phyloP scores from a whole-genome alignment of 1,140 invertebrate species.

The Caenorhabditis latens region DNA sequence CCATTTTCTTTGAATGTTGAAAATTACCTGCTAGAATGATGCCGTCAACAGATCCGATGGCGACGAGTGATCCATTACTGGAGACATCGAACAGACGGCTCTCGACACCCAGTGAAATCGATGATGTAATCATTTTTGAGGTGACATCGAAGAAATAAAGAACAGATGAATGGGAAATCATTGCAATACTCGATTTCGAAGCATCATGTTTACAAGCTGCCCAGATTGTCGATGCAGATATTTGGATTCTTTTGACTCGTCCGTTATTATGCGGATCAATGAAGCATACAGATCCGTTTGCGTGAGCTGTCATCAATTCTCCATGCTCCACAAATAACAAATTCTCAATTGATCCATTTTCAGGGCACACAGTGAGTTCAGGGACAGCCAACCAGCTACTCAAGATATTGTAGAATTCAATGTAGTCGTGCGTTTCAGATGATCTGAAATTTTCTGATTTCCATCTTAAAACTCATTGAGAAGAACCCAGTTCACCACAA shows the following conservation, averaged over 20 bases:
- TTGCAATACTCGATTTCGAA: not conserved
- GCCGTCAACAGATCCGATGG: slow-evolving; percentile 35
- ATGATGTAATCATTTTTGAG: slow-evolving; percentile 12
- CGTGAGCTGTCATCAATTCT: slow-evolving; percentile 21
- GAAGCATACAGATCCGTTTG: slow-evolving; percentile 57
- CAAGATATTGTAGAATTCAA: slow-evolving; percentile 61
- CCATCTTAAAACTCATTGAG: too few relatives aligned
- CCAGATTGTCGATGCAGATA: slow-evolving; percentile 54
- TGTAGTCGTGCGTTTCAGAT: slow-evolving; percentile 27
- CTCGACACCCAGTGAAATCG: slow-evolving; percentile 54
- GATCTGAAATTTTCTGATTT: slow-evolving; percentile 1
- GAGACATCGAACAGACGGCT: slow-evolving; percentile 47
- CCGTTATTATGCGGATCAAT: slow-evolving; percentile 16
- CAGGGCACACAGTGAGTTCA: slow-evolving; percentile 45
- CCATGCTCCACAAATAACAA: slow-evolving; percentile 5
- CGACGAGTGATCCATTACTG: slow-evolving; percentile 29
- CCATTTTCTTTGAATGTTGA: too few relatives aligned
- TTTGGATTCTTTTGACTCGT: slow-evolving; percentile 56
- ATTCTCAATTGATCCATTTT: slow-evolving; percentile 54
- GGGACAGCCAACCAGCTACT: slow-evolving; percentile 46
- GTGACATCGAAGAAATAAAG: slow-evolving; percentile 58
- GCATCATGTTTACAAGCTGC: slow-evolving; percentile 8
- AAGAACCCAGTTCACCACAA: not conserved
- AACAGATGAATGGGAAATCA: slow-evolving; percentile 56
- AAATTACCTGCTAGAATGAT: slow-evolving; percentile 10